Evolutionary conservation across 2,888 invertebrate species (phyloP).

Genomic region (Oligia strigilis): DNA sequence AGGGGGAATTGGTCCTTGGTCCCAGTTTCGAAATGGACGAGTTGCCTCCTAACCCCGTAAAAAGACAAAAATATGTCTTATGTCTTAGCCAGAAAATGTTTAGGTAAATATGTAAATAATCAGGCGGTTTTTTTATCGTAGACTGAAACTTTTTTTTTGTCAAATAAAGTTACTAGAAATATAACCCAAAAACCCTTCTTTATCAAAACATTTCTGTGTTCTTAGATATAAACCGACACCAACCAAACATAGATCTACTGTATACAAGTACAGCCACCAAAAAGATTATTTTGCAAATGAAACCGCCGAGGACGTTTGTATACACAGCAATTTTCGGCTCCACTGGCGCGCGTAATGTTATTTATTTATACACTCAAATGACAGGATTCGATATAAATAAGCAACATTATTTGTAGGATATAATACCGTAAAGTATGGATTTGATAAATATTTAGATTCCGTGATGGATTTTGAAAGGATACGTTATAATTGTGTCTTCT

Average conservation of each 20-base stretch:
- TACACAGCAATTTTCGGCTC: constrained; percentile 83
- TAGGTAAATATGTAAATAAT: neutral
- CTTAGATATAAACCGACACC: constrained; percentile 17
- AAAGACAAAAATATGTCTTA: neutral
- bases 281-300: constrained; percentile 70
- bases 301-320: constrained; percentile 60
- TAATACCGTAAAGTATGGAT: constrained; percentile 39
- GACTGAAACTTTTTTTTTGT: no score
- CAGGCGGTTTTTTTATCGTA: no score
- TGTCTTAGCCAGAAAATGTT: neutral
- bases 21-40: no score
- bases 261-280: constrained; percentile 19
- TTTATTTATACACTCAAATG: constrained; percentile 86
- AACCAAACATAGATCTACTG: neutral
- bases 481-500: constrained; percentile 11
- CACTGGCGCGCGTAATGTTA: constrained; percentile 83
- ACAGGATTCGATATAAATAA: constrained; percentile 82
- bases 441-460: constrained; percentile 57
- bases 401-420: constrained; percentile 69
- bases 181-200: neutral
- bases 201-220: constrained; percentile 14
- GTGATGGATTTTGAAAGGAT: constrained; percentile 33
- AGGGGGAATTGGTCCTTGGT: no score
- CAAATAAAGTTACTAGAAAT: neutral
- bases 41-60: no score